A percentile compares a stretch with the other conserved stretches of the same genome.
Conservation (phyloP, 1,140 invertebrate genomes). For the Psix sp. region DNA sequence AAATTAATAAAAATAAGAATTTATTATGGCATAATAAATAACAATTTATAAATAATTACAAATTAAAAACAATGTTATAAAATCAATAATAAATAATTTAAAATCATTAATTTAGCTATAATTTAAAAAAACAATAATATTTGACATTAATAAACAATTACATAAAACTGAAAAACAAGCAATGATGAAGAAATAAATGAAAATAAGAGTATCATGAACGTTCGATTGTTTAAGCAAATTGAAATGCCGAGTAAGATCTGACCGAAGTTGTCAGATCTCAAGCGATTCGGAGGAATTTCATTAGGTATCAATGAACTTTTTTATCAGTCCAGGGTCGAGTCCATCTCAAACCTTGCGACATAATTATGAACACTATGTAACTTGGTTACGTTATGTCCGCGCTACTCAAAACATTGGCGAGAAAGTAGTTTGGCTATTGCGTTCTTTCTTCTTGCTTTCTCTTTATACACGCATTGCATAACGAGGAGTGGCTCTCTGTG, state of each 20-base stretch:
- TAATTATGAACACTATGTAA: conserved; percentile 61
- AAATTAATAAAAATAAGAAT: too few species aligned
- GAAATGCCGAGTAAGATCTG: not conserved
- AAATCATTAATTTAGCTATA: too few species aligned
- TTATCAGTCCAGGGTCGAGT: conserved; percentile 29
- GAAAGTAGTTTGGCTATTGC: conserved; percentile 69
- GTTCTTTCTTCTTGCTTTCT: conserved; percentile 75
- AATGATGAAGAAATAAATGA: too few species aligned
- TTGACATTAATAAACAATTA: too few species aligned
- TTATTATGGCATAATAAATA: too few species aligned
- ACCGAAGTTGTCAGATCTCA: not conserved
- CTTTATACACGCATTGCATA: conserved; percentile 69
- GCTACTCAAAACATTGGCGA: conserved; percentile 67
- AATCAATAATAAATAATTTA: too few species aligned
- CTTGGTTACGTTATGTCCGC: conserved; percentile 64
- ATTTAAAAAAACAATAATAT: too few species aligned
- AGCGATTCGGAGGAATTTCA: conserved; percentile 40
- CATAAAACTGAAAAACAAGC: too few species aligned
- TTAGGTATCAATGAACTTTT: conserved; percentile 23
- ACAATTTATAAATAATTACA: too few species aligned
- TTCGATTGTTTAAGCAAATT: too few species aligned
- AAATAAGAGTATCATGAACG: too few species aligned
- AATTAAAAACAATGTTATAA: too few species aligned
- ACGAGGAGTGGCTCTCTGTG: conserved; percentile 66
- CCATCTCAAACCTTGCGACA: conserved; percentile 41